Conservation (phyloP, 2,797 vertebrate species). For the Sarcophilus harrisii region DNA sequence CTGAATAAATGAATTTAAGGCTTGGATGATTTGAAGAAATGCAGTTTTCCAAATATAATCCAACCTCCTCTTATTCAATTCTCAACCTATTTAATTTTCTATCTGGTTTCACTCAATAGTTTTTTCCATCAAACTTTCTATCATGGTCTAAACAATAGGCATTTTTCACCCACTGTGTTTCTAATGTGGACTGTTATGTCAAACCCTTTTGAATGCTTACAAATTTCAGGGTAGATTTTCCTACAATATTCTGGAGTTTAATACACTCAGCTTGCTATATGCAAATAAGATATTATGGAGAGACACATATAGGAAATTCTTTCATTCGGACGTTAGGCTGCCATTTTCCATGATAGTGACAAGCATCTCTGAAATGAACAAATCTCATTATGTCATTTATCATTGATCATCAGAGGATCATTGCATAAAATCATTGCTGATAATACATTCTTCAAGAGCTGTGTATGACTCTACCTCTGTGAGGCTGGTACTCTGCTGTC, state of each 20-base stretch:
- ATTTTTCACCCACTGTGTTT: neutral
- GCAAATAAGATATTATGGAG: neutral
- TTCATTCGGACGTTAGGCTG: neutral
- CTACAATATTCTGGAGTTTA: neutral
- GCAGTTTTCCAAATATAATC: neutral
- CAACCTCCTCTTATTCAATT: neutral
- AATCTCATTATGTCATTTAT: neutral
- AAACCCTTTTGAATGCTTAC: neutral
- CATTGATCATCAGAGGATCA: neutral
- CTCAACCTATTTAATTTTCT: neutral
- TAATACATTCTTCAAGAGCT: neutral
- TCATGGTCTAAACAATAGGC: neutral
- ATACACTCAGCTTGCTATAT: neutral
- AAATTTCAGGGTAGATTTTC: neutral
- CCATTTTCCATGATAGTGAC: neutral
- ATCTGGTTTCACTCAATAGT: neutral
- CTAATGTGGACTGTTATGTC: neutral
- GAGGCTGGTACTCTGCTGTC: neutral
- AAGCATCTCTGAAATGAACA: neutral
- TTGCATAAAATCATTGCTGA: neutral
- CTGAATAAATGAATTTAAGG: neutral
- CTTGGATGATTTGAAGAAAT: neutral
- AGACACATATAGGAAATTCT: neutral
- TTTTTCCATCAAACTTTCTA: neutral
- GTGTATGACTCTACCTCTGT: neutral